Conservation (phyloP, 2,888 invertebrate genomes). For the Agonopterix alstromeriana region DNA sequence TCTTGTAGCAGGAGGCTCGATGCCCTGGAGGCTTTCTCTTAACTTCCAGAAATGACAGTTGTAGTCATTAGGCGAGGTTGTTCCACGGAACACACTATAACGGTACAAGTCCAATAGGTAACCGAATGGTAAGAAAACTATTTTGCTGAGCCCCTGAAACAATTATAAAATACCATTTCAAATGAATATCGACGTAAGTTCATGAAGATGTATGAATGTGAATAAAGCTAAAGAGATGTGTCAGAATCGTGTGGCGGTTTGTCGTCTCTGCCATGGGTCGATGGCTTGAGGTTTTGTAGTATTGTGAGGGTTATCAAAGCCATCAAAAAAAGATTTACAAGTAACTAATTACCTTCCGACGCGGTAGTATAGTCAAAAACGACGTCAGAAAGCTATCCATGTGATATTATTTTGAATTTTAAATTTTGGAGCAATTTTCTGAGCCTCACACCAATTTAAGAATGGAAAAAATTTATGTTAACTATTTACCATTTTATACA, state of each 20-base stretch:
- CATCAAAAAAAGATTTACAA: neutral
- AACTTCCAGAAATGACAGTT: conserved; percentile 82
- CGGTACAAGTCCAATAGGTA: conserved; percentile 83
- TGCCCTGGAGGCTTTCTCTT: conserved; percentile 76
- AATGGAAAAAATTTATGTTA: neutral
- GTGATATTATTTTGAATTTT: too few species aligned
- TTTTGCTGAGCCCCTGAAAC: conserved; percentile 79
- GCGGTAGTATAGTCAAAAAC: too few species aligned
- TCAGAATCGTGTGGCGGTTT: neutral
- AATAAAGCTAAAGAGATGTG: neutral
- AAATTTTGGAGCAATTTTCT: too few species aligned
- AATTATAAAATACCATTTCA: neutral
- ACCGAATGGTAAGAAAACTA: conserved; percentile 83
- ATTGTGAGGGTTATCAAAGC: neutral
- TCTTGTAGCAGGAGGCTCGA: conserved; percentile 78
- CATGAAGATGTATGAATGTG: neutral
- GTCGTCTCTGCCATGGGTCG: neutral
- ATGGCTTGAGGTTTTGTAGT: neutral
- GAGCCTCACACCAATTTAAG: neutral
- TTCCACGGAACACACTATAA: conserved; percentile 81
- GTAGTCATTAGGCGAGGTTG: conserved; percentile 75
- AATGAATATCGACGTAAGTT: neutral
- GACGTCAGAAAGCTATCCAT: too few species aligned
- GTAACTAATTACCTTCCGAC: neutral
- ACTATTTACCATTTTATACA: conserved; percentile 76